Base-by-base conservation (phyloP, 2,113 vertebrate genomes). In the Otocyon megalotis region DNA sequence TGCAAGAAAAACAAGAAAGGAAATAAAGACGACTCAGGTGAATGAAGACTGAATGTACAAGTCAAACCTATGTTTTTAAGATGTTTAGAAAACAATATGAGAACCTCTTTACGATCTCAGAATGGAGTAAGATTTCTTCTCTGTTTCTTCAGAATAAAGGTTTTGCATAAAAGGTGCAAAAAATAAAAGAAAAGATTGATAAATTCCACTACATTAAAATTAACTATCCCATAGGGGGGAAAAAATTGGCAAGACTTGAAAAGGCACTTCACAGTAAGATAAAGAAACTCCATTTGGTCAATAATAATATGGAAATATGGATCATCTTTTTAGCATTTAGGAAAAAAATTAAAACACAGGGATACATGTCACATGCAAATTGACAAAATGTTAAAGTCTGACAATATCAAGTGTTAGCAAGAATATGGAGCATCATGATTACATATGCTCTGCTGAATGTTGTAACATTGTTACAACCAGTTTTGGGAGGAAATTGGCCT, bases 21-120 rank as follows among this genome's bases (percentile, higher is more conserved):
- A 77, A 48, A 5, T 77, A 77, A 77, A 15, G 7, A 16, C n/a
- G 35, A 67, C 35, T 77, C 37, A 37, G 5, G 10, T 89, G 67
- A 92, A 53, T 89, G 67, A 92, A 53, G 32, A 50, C 50, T 48
- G 67, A 89, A 67, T 30, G 60, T 50, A 93, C 80, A 96, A 63
- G 8, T 54, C 15, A 81, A 92, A 96, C 20, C 5, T 22, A 56
- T n/a, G 13, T 37, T 58, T 79, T 53, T 74, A 60, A 92, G 81
- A 76, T 72, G 35, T 62, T 84, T 58, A 89, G 50, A 62, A 92
- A 76, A 30, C 53, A 83, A n/a, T 8, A 26, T 13, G 30, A 32
- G 58, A 81, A 85, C 30, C 72, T 30, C 58, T 58, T 62, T 37
- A 67, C 60, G 35, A 90, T 37, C 60, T 92, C 63, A 65, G 32